A percentile compares a stretch with the other conserved stretches of the same genome.
Evolutionary conservation across 2,888 invertebrate genomes (phyloP).

Genomic region (Trichopoda pennipes): DNA sequence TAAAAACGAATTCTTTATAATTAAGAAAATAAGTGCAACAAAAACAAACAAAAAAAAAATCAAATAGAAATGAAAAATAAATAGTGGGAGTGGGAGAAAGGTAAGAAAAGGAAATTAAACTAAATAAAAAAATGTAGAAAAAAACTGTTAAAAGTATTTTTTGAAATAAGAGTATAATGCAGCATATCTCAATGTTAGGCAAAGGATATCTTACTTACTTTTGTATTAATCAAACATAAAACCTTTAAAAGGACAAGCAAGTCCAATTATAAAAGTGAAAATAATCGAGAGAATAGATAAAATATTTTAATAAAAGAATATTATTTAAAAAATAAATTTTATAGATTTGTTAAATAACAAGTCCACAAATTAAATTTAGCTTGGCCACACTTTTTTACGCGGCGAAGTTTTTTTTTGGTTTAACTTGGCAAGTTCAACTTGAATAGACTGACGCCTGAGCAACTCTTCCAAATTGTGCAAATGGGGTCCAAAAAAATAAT

Average conservation of each 20-base stretch:
- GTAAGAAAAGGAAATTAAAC: neutral
- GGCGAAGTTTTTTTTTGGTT: too few relatives aligned
- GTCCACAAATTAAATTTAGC: too few relatives aligned
- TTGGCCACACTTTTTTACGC: too few relatives aligned
- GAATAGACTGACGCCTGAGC: too few relatives aligned
- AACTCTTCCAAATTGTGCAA: too few relatives aligned
- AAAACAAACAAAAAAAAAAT: constrained; percentile 13
- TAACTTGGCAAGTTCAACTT: too few relatives aligned
- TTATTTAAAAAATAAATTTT: too few relatives aligned
- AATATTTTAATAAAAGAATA: neutral
- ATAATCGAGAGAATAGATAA: neutral
- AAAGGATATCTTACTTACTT: constrained; percentile 7
- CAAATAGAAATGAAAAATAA: constrained; percentile 25
- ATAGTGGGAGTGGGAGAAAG: neutral
- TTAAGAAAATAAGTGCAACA: constrained; percentile 52
- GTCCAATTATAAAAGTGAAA: constrained; percentile 16
- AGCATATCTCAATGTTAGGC: constrained; percentile 10
- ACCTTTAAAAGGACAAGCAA: constrained; percentile 16
- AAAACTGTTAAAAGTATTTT: constrained; percentile 35
- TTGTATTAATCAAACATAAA: constrained; percentile 55
- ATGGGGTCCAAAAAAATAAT: too few relatives aligned
- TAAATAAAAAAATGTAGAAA: constrained; percentile 6
- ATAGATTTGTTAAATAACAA: too few relatives aligned
- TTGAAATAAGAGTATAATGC: constrained; percentile 8
- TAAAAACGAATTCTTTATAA: constrained; percentile 38